A percentile compares a stretch with the other conserved stretches of the same genome.
phyloP scores from a whole-genome alignment of 2,888 invertebrate species.

The Desoria tigrina region DNA sequence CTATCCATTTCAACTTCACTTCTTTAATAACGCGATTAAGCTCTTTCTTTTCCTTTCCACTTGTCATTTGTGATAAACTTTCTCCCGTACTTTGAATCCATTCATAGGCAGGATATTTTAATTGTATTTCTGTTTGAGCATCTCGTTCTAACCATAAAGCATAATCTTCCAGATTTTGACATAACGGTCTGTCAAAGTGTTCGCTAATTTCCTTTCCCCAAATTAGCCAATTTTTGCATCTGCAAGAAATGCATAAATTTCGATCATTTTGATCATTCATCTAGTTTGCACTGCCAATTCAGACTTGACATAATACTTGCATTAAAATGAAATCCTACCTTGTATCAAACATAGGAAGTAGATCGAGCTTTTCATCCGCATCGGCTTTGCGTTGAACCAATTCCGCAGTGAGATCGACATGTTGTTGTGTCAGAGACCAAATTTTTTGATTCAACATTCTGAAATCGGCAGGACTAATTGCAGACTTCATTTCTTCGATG shows the following conservation, averaged over 20 bases:
- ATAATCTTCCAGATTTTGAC: constrained; percentile 47
- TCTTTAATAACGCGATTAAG: constrained; percentile 62
- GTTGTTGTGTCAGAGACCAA: constrained; percentile 76
- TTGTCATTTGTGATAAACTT: constrained; percentile 62
- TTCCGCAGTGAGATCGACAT: constrained; percentile 78
- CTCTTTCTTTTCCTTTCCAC: constrained; percentile 48
- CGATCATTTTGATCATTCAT: no score
- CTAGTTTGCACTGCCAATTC: no score
- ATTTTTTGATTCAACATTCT: constrained; percentile 72
- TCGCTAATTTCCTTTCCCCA: constrained; percentile 48
- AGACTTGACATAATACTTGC: no score
- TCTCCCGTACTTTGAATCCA: constrained; percentile 73
- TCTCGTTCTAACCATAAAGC: constrained; percentile 39
- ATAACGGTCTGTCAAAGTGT: constrained; percentile 40
- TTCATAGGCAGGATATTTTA: constrained; percentile 33
- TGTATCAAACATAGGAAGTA: constrained; percentile 69
- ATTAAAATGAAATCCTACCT: constrained; percentile 42
- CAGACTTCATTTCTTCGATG: constrained; percentile 81
- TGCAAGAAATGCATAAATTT: constrained; percentile 14
- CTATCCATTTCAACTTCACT: constrained; percentile 69
- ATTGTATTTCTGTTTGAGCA: constrained; percentile 38
- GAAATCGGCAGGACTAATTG: constrained; percentile 79
- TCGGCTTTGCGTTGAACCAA: constrained; percentile 70
- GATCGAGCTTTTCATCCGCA: constrained; percentile 72
- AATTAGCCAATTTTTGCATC: constrained; percentile 46